Evolutionary conservation across 2,113 vertebrate genomes (phyloP).

Genomic region (Sinosuthora webbiana): DNA sequence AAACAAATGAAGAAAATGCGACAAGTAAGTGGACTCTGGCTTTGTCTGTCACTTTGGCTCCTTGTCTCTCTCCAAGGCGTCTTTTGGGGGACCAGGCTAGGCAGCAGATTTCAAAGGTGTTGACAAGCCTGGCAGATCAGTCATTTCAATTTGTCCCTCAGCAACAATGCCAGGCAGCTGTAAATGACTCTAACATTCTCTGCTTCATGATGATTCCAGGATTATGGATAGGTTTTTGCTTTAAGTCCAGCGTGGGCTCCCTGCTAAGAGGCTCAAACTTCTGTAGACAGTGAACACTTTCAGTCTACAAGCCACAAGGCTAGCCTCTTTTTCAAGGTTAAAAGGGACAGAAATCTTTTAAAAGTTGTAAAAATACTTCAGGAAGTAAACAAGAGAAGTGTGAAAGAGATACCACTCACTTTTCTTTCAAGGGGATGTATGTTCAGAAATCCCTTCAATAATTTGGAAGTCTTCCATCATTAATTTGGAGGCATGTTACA

Average conservation of each 20-base stretch:
- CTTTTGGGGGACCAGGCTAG: background rate
- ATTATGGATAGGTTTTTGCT: background rate
- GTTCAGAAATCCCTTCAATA: background rate
- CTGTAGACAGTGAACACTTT: background rate
- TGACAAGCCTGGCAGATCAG: constrained; percentile 42
- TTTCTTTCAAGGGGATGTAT: background rate
- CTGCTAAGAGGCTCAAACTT: background rate
- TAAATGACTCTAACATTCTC: constrained; percentile 9
- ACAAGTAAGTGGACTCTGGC: constrained; percentile 7
- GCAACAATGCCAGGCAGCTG: constrained; percentile 19
- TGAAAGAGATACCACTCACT: background rate
- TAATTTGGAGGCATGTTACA: background rate
- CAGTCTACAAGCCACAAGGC: background rate
- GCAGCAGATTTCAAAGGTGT: constrained; percentile 17
- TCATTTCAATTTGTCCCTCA: background rate
- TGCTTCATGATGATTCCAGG: background rate
- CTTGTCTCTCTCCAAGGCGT: background rate
- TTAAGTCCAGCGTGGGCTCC: background rate
- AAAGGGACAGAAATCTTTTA: background rate
- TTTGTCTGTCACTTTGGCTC: constrained; percentile 28
- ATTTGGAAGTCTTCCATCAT: background rate
- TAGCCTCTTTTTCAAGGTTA: background rate
- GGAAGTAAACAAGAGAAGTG: background rate
- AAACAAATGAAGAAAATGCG: constrained; percentile 21
- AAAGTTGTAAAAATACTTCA: background rate